Percentiles rank a stretch among this genome's conserved stretches.
These are phyloP conservation scores for Proctacanthus coquilletti DNA, from an alignment of 1,140 invertebrate species.

Conservation along the genomic window DNA sequence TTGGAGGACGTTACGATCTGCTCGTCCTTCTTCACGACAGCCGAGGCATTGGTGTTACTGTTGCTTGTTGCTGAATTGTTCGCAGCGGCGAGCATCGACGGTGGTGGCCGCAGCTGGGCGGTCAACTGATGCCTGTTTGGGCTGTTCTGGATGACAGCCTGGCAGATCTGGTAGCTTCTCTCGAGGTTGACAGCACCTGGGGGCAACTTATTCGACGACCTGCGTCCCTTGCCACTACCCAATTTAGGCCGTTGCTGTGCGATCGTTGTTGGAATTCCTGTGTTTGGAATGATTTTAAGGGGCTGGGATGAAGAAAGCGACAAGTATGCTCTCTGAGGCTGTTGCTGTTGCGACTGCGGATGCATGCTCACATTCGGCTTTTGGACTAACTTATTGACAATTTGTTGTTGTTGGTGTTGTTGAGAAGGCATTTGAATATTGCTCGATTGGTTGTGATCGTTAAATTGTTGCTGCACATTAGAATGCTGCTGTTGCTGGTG, in stretches of 20 bases:
- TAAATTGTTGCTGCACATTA: conserved; percentile 9
- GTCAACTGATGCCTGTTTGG: conserved; percentile 76
- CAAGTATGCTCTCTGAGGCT: conserved; percentile 32
- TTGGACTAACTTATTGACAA: background rate
- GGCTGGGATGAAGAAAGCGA: conserved; percentile 33
- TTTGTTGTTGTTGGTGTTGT: background rate
- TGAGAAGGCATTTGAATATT: background rate
- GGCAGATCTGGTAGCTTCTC: conserved; percentile 89
- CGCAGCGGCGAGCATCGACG: conserved; percentile 38
- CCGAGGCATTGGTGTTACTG: conserved; percentile 6
- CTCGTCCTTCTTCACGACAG: conserved; percentile 12
- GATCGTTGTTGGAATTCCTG: conserved; percentile 28
- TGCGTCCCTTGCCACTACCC: conserved; percentile 27
- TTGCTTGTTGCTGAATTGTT: conserved; percentile 22
- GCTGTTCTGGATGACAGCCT: conserved; percentile 85
- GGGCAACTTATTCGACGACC: conserved; percentile 51
- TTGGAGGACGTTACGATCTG: too few relatives aligned
- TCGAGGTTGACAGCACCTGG: conserved; percentile 82
- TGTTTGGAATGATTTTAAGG: conserved; percentile 30
- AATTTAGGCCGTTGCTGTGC: conserved; percentile 26
- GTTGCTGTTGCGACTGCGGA: conserved; percentile 30
- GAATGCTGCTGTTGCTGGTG: conserved; percentile 7
- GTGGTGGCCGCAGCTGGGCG: conserved; percentile 67
- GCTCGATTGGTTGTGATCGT: too few relatives aligned
- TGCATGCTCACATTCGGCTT: background rate